These are phyloP conservation scores for Seriola aureovittata DNA, from an alignment of 2,113 vertebrate genomes.

Conservation along the genomic window DNA sequence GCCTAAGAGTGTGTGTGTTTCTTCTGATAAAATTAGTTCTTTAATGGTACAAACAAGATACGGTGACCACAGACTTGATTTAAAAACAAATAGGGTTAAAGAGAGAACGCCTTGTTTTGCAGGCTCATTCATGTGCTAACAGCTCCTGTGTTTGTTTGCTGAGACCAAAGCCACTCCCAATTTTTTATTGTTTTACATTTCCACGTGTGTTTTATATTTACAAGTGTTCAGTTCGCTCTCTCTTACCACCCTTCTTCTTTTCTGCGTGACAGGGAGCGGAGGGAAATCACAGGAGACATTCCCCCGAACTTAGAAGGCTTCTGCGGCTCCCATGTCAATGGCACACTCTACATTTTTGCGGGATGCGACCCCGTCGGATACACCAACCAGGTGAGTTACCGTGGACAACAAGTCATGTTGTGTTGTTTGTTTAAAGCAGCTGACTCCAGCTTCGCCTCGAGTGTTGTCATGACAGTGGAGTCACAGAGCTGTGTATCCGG, in stretches of 20 bases:
- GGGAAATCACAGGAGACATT: constrained; percentile 88
- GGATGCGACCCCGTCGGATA: constrained; percentile 90
- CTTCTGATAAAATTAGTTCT: background rate
- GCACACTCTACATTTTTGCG: constrained; percentile 92
- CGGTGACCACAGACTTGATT: background rate
- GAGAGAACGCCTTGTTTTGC: no score
- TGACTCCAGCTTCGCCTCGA: no score
- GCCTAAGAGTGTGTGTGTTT: background rate
- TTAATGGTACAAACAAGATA: constrained; percentile 6
- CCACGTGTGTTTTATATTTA: no score
- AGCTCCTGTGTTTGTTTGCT: no score
- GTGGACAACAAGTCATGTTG: background rate
- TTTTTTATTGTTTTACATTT: background rate
- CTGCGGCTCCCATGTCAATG: constrained; percentile 88
- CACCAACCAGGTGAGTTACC: constrained; percentile 88
- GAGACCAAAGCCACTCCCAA: no score
- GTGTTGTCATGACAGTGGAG: no score
- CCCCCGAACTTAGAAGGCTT: constrained; percentile 89
- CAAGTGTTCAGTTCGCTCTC: background rate
- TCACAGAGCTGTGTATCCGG: no score
- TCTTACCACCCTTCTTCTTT: no score
- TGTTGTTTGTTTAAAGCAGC: no score
- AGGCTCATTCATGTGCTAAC: no score
- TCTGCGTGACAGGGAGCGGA: constrained; percentile 85
- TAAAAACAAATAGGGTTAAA: background rate